These are phyloP conservation scores for Marcusenius ussheri DNA, from an alignment of 2,113 vertebrate species.

Conservation along the genomic window DNA sequence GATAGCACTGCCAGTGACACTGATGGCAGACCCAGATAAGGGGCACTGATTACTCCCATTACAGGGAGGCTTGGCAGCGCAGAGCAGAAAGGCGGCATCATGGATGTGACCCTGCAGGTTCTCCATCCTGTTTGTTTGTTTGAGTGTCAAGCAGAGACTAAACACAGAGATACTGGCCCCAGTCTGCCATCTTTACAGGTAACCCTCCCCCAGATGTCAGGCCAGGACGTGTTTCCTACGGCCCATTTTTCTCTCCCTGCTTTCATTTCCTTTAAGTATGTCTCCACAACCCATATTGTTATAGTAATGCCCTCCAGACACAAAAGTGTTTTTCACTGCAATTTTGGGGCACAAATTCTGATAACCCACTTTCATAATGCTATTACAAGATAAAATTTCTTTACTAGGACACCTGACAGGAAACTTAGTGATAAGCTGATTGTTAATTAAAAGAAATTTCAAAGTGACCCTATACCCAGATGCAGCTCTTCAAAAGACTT, in stretches of 20 bases:
- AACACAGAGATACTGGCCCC: neutral
- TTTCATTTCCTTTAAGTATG: neutral
- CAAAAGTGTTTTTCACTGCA: neutral
- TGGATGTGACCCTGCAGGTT: conserved; percentile 12
- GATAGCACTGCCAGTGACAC: conserved; percentile 45
- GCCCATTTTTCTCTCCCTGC: neutral
- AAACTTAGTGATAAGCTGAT: neutral
- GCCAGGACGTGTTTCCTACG: neutral
- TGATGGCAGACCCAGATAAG: conserved; percentile 44
- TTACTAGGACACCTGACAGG: neutral
- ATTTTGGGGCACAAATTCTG: neutral
- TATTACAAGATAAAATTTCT: neutral
- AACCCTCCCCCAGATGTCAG: neutral
- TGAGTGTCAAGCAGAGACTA: conserved; percentile 15
- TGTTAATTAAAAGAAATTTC: neutral
- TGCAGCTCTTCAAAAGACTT: neutral
- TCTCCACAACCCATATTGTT: neutral
- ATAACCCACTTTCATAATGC: neutral
- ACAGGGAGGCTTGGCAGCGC: conserved; percentile 35
- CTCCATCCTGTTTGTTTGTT: conserved; percentile 16
- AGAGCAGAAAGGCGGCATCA: conserved; percentile 29
- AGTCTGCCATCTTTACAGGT: neutral
- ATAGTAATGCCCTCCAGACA: neutral
- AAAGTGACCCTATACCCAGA: neutral
- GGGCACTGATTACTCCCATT: conserved; percentile 39